Evolutionary conservation across 1,140 invertebrate genomes (phyloP).

Genomic region (Pseudomyrmex concolor): DNA sequence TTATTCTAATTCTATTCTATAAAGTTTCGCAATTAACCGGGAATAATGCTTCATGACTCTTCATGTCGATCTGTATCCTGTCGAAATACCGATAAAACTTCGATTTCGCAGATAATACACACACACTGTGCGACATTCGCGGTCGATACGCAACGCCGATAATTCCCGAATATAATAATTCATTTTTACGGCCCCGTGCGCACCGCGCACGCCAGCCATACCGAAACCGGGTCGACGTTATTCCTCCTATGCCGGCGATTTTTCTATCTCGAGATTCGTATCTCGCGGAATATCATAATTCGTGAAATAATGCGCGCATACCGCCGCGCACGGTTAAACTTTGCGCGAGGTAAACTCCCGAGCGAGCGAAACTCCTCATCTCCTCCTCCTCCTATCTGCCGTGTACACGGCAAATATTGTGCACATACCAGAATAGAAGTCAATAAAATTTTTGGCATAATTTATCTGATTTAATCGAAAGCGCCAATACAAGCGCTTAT

Average conservation of each 20-base stretch:
- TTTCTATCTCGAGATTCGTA: constrained; percentile 49
- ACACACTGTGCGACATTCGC: constrained; percentile 8
- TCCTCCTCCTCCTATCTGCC: too few relatives aligned
- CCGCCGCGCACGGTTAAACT: constrained; percentile 33
- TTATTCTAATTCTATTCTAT: too few relatives aligned
- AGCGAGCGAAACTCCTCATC: not conserved
- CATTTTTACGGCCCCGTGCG: constrained; percentile 50
- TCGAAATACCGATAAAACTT: constrained; percentile 49
- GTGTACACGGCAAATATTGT: constrained; percentile 41
- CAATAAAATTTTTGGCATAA: constrained; percentile 51
- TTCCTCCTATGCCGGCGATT: constrained; percentile 36
- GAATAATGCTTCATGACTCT: constrained; percentile 24
- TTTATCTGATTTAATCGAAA: constrained; percentile 45
- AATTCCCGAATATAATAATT: constrained; percentile 55
- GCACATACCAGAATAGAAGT: constrained; percentile 21
- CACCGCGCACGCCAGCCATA: constrained; percentile 4
- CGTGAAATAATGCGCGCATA: constrained; percentile 45
- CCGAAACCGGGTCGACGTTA: constrained; percentile 24
- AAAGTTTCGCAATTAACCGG: constrained; percentile 46
- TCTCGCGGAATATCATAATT: constrained; percentile 55
- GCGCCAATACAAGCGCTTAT: constrained; percentile 22
- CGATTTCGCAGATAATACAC: constrained; percentile 46
- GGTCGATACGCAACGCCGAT: constrained; percentile 47
- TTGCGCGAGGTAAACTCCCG: constrained; percentile 15
- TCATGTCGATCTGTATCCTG: constrained; percentile 26